Conservation (phyloP, 2,113 vertebrate genomes). For the Leuciscus idus region DNA sequence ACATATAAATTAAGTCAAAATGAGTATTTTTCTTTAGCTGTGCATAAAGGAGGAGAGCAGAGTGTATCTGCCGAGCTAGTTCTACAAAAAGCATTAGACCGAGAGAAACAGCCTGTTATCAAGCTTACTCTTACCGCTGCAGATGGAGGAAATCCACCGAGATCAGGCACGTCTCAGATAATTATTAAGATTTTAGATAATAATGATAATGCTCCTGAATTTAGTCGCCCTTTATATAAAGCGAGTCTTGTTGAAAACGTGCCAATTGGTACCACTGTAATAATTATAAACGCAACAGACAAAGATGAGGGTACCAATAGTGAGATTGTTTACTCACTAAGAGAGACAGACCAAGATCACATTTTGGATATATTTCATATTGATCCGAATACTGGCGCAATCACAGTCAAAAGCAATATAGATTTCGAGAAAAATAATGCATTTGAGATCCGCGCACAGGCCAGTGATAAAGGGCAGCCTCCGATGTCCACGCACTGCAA, state of each 20-base stretch:
- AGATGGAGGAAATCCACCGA: slow-evolving; percentile 56
- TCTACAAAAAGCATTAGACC: neutral
- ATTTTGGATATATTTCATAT: slow-evolving; percentile 17
- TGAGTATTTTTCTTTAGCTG: neutral
- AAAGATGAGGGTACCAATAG: slow-evolving; percentile 78
- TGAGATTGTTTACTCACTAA: slow-evolving; percentile 70
- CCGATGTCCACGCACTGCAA: too few species aligned
- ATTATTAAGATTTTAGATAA: neutral
- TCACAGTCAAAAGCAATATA: neutral
- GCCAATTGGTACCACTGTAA: neutral
- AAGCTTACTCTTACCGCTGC: neutral
- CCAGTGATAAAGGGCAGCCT: too few species aligned
- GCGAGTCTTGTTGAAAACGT: neutral
- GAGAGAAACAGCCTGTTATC: neutral
- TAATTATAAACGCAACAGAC: slow-evolving; percentile 19
- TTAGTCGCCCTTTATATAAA: neutral
- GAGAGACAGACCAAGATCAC: slow-evolving; percentile 67
- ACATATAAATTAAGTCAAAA: slow-evolving; percentile 76
- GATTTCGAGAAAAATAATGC: slow-evolving; percentile 35
- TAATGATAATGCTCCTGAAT: neutral
- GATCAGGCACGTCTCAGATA: slow-evolving; percentile 49
- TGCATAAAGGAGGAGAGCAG: neutral
- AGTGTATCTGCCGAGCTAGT: neutral
- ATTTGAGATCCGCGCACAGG: too few species aligned
- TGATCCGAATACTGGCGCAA: neutral